Conservation (phyloP, 2,113 vertebrate genomes). For the Takifugu flavidus region DNA sequence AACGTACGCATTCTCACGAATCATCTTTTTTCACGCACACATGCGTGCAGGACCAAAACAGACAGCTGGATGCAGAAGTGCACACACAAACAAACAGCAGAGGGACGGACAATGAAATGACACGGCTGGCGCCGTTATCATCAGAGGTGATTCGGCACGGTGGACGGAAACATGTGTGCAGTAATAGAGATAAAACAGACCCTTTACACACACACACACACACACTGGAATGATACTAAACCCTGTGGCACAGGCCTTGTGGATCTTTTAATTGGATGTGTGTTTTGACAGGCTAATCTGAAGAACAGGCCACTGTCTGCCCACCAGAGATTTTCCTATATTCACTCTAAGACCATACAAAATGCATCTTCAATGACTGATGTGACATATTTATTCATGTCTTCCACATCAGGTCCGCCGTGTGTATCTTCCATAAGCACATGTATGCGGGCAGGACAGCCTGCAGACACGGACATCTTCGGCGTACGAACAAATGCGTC, state of each 20-base stretch:
- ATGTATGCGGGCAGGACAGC: background rate
- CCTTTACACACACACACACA: slow-evolving; percentile 15
- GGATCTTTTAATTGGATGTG: slow-evolving; percentile 63
- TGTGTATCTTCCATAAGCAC: background rate
- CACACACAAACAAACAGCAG: slow-evolving; percentile 1
- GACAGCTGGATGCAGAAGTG: slow-evolving; percentile 11
- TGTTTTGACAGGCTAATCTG: slow-evolving; percentile 62
- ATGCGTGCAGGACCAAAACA: slow-evolving; percentile 1
- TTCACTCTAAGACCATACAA: slow-evolving; percentile 19
- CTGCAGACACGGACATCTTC: background rate
- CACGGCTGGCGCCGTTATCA: slow-evolving; percentile 45
- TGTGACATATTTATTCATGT: slow-evolving; percentile 29
- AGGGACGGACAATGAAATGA: slow-evolving; percentile 37
- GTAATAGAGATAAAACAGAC: slow-evolving; percentile 57
- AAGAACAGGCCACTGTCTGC: slow-evolving; percentile 49
- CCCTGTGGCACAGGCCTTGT: slow-evolving; percentile 42
- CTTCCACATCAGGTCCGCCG: slow-evolving; percentile 8
- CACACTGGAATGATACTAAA: slow-evolving; percentile 25
- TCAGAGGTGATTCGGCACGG: slow-evolving; percentile 43
- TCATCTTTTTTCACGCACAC: background rate
- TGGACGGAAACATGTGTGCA: slow-evolving; percentile 44
- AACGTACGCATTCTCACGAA: background rate
- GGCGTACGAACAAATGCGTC: background rate
- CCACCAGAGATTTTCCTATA: slow-evolving; percentile 37
- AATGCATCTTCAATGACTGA: slow-evolving; percentile 43